phyloP scores from a whole-genome alignment of 2,113 vertebrate genomes.

The Paramisgurnus dabryanus region DNA sequence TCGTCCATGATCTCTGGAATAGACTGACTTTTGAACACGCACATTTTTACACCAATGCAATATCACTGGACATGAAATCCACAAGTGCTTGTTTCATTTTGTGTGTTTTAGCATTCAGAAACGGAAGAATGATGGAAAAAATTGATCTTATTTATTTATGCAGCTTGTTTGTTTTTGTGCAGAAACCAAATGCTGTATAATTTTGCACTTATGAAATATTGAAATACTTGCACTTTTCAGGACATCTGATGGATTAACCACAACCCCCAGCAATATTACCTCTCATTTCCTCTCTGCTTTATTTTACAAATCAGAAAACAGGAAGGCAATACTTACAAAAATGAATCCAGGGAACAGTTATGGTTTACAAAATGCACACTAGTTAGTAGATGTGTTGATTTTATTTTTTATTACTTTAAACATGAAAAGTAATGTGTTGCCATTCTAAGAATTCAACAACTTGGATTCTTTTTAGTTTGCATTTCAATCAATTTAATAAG shows the following conservation, averaged over 20 bases:
- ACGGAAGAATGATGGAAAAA: not conserved
- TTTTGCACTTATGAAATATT: constrained; percentile 40
- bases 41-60: constrained; percentile 30
- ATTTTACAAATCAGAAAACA: not conserved
- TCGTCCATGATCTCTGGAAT: not conserved
- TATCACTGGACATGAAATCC: not conserved
- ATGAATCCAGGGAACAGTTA: not conserved
- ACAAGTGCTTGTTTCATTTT: not conserved
- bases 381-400: no score
- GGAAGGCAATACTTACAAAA: not conserved
- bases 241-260: not conserved
- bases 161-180: constrained; percentile 6
- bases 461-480: no score
- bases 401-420: no score
- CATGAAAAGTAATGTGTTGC: no score
- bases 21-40: constrained; percentile 7
- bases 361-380: no score
- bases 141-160: constrained; percentile 5
- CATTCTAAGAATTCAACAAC: no score
- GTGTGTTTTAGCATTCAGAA: not conserved
- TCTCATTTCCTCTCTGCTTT: not conserved
- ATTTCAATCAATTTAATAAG: no score
- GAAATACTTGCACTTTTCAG: constrained; percentile 36
- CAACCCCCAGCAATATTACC: not conserved
- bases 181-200: constrained; percentile 20